phyloP scores from a whole-genome alignment of 1,140 invertebrate genomes.

The Macrobrachium nipponense region DNA sequence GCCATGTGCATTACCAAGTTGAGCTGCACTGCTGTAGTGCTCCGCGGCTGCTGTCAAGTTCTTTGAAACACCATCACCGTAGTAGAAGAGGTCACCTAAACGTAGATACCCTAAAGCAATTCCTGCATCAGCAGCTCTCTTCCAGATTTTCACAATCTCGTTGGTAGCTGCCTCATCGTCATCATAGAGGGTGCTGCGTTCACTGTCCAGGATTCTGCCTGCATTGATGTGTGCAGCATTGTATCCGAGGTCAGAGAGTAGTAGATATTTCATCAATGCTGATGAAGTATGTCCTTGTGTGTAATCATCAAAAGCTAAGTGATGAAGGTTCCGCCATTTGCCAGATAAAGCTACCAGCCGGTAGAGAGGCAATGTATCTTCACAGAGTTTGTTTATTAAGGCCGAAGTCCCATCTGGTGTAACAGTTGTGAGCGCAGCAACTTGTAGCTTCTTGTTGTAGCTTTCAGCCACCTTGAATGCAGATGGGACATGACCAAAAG shows the following conservation, averaged over 20 bases:
- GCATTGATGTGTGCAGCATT: constrained; percentile 30
- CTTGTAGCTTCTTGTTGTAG: constrained; percentile 11
- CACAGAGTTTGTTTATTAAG: background rate
- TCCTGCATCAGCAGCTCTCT: constrained; percentile 12
- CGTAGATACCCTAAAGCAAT: background rate
- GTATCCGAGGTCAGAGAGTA: constrained; percentile 31
- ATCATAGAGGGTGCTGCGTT: background rate
- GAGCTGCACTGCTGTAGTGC: background rate
- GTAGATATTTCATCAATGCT: constrained; percentile 24
- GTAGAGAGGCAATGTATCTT: constrained; percentile 12
- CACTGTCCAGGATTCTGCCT: constrained; percentile 20
- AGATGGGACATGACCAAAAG: constrained; percentile 24
- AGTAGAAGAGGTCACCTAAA: constrained; percentile 30
- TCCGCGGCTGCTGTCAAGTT: background rate
- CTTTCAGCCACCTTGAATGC: constrained; percentile 30
- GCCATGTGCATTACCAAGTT: constrained; percentile 15
- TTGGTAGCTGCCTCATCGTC: background rate
- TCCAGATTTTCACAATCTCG: constrained; percentile 16
- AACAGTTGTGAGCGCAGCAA: background rate
- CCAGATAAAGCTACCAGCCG: constrained; percentile 9
- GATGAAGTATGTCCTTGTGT: background rate
- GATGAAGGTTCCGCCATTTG: constrained; percentile 24
- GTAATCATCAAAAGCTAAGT: constrained; percentile 25
- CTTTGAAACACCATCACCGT: constrained; percentile 17
- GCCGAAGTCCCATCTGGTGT: background rate